Evolutionary conservation across 2,797 vertebrate species (phyloP).

Genomic region (Onychomys leucogaster): DNA sequence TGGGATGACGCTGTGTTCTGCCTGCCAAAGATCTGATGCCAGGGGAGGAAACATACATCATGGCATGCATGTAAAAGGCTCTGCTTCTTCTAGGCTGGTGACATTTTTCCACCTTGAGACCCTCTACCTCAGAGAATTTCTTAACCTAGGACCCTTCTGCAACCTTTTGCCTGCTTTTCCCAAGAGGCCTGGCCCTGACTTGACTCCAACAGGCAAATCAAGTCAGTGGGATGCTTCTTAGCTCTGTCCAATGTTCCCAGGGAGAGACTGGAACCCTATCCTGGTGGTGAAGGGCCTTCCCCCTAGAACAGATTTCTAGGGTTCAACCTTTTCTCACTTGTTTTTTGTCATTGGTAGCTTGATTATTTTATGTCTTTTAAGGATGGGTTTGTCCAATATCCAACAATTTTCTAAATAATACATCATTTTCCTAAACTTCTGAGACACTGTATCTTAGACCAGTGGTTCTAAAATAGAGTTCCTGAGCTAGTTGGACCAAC

Average conservation of each 20-base stretch:
- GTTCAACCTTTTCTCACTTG: not conserved
- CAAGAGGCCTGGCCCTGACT: not conserved
- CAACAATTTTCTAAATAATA: constrained; percentile 36
- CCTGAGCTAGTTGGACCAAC: not conserved
- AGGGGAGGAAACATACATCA: not conserved
- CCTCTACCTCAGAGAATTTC: not conserved
- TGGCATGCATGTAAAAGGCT: not conserved
- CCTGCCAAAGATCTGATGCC: not conserved
- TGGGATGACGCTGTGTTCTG: not conserved
- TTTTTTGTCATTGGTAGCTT: not conserved
- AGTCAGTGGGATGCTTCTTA: not conserved
- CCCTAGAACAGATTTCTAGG: not conserved
- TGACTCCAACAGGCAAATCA: not conserved
- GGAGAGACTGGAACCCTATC: not conserved
- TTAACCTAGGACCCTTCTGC: not conserved
- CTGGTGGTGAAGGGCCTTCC: not conserved
- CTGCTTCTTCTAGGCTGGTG: not conserved
- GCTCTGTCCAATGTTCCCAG: not conserved
- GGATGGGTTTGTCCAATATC: constrained; percentile 14
- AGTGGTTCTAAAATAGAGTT: constrained; percentile 31
- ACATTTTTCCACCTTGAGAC: not conserved
- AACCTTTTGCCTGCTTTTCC: not conserved
- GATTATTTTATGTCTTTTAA: not conserved
- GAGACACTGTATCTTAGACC: not conserved
- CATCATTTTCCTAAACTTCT: not conserved